phyloP scores from a whole-genome alignment of 2,888 invertebrate species.

The Escarpia spicata region DNA sequence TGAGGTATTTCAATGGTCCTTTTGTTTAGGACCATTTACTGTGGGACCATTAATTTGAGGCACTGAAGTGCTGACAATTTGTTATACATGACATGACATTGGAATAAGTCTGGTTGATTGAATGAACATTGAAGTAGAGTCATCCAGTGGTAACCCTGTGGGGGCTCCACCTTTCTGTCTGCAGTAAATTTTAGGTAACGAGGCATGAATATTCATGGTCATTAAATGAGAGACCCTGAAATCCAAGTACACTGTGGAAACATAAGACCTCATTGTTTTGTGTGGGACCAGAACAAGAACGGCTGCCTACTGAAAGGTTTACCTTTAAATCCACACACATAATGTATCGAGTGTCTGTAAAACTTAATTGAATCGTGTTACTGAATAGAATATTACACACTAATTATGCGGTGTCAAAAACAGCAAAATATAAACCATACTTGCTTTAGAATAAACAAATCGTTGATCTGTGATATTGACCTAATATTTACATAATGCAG shows the following conservation, averaged over 20 bases:
- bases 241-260: not conserved
- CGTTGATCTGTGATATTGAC: not conserved
- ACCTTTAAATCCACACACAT: not conserved
- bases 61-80: no score
- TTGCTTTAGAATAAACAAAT: not conserved
- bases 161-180: not conserved
- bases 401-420: not conserved
- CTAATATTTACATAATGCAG: not conserved
- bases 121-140: not conserved
- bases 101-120: not conserved
- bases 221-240: not conserved
- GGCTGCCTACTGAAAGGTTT: not conserved
- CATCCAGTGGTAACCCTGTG: not conserved
- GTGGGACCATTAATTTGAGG: no score
- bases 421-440: not conserved
- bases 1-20: not conserved
- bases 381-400: not conserved
- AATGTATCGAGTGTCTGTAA: not conserved
- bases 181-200: not conserved
- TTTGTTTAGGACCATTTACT: no score
- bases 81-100: not conserved
- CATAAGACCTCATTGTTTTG: not conserved
- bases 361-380: conserved; percentile 10
- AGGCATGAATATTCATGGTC: not conserved
- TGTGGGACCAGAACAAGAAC: not conserved